Base-by-base conservation (phyloP, 2,888 invertebrate species). In the Glomeris marginata region DNA sequence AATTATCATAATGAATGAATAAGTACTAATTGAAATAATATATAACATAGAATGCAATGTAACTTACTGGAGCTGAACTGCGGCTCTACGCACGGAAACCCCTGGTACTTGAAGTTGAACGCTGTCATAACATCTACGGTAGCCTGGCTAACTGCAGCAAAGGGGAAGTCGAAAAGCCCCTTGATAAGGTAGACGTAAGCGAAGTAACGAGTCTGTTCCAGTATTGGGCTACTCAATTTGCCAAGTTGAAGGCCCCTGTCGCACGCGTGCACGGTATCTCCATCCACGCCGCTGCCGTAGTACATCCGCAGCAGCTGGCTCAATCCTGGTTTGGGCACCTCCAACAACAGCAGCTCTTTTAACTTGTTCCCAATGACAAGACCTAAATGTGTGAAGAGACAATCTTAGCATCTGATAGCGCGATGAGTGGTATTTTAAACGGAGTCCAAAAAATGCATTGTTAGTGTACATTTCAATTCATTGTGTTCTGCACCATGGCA, bases 251-350 rank as follows among this genome's bases (percentile, higher is more conserved):
- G 20, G 11, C 4, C 34, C 16, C 48, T 38, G 33, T 41, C 41
- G 22, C 48, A 48, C 5, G 15, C 48, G 41, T 41, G 13, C 5
- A 37, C 10, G 8, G 38, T 21, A 13, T 33, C 41, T 2, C 16
- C 11, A 11, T 36, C 21, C 16, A 48, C 16, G 8, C 48, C 48
- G 13, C 48, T 5, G 6, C 48, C 48, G 33, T 48, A 48, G 22
- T 48, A 48, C 16, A 41, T 48, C n/a, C 41, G 41, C 41, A 48
- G 34, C 28, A 48, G 34, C 20, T 48, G 48, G 18, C 48, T 48
- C 48, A 48, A 41, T 10, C n/a, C 33, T 28, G 15, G 18, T 5
- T n/a, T 18, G 6, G 20, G 41, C 41, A 41, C 13, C 28, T 18
- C 43, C n/a, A 21, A 43, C 21, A 15, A 6, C 22, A 11, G 13